These are phyloP conservation scores for Sclerurus mexicanus DNA, from an alignment of 2,113 vertebrate genomes.

Conservation along the genomic window DNA sequence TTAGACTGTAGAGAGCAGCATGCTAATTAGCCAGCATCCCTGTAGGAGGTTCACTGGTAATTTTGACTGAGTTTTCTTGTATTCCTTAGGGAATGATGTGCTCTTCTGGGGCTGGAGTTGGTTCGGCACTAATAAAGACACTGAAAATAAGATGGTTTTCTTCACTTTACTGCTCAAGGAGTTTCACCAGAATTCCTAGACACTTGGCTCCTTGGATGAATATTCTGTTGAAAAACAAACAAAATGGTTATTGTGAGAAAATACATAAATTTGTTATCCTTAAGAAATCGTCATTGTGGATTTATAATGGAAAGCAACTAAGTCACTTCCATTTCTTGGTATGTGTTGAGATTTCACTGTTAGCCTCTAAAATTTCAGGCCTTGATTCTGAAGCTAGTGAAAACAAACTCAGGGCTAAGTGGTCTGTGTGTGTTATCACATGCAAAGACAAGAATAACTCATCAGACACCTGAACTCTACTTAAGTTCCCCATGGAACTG, in stretches of 20 bases:
- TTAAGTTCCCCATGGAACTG: not conserved
- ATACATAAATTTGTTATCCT: not conserved
- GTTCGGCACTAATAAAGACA: slow-evolving; percentile 82
- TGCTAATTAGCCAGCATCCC: slow-evolving; percentile 82
- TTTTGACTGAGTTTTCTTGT: slow-evolving; percentile 83
- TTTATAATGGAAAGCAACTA: not conserved
- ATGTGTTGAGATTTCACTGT: not conserved
- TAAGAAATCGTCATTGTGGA: not conserved
- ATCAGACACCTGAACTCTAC: not conserved
- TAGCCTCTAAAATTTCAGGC: not conserved
- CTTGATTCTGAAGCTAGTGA: not conserved
- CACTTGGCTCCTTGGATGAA: slow-evolving; percentile 79
- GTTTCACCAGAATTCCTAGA: slow-evolving; percentile 77
- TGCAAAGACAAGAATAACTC: not conserved
- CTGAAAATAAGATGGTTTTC: slow-evolving; percentile 73
- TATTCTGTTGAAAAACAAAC: slow-evolving; percentile 68
- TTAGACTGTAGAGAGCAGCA: slow-evolving; percentile 78
- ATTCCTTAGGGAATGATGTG: slow-evolving; percentile 80
- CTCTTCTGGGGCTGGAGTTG: slow-evolving; percentile 68
- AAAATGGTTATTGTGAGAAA: not conserved
- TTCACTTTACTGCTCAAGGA: slow-evolving; percentile 69
- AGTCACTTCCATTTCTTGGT: not conserved
- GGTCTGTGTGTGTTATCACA: not conserved
- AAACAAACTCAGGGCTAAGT: not conserved
- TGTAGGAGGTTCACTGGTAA: slow-evolving; percentile 79